Percentiles rank a stretch among this genome's conserved stretches.
Conservation (phyloP, 2,113 vertebrate species). For the Pteronura brasiliensis region DNA sequence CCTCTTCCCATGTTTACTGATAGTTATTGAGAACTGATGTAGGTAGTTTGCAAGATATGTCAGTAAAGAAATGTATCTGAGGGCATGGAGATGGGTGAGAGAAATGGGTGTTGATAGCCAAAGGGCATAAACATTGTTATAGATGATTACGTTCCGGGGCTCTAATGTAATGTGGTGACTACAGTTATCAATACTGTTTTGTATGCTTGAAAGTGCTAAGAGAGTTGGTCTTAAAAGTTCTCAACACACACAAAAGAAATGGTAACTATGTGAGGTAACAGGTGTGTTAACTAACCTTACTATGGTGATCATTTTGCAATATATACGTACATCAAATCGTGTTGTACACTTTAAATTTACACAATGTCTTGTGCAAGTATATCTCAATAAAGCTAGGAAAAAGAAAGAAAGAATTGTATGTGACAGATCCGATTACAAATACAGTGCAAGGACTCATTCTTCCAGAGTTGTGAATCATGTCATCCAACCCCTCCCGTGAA, state of each 20-base stretch:
- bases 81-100: background rate
- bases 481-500: background rate
- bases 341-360: background rate
- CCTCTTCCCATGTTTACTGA: background rate
- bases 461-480: background rate
- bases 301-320: background rate
- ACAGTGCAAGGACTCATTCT: background rate
- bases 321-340: background rate
- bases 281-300: background rate
- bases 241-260: background rate
- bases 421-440: background rate
- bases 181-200: background rate
- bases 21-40: background rate
- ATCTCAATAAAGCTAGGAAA: background rate
- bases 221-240: background rate
- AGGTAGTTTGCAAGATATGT: background rate
- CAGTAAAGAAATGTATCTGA: background rate
- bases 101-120: background rate
- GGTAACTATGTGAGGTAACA: background rate
- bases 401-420: background rate
- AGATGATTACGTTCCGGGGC: background rate
- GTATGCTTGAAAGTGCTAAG: background rate
- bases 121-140: background rate
- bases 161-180: background rate
- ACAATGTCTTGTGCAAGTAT: background rate